A percentile compares a stretch with the other conserved stretches of the same genome.
Conservation (phyloP, 2,113 vertebrate genomes). For the Glaucidium brasilianum region DNA sequence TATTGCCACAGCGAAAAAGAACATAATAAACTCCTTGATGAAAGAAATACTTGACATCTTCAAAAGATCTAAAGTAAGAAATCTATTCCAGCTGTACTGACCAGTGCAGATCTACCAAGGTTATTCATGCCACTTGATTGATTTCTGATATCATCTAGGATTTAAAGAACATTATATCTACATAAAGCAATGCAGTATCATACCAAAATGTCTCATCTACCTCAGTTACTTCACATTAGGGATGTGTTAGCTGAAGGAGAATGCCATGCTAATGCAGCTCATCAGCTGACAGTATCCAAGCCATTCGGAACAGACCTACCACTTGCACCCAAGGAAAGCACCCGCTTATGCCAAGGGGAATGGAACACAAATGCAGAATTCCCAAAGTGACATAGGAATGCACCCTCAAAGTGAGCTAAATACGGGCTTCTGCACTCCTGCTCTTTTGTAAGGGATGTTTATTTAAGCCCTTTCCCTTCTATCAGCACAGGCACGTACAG, state of each 20-base stretch:
- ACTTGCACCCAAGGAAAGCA: background rate
- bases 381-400: background rate
- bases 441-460: background rate
- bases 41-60: background rate
- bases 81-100: background rate
- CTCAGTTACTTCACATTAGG: background rate
- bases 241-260: background rate
- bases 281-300: background rate
- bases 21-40: background rate
- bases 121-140: background rate
- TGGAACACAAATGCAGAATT: background rate
- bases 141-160: background rate
- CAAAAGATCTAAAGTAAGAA: background rate
- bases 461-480: background rate
- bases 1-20: background rate
- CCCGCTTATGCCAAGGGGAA: accelerated
- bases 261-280: background rate
- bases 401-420: background rate
- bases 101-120: background rate
- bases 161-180: background rate
- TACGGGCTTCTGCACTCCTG: background rate
- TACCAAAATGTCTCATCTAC: background rate
- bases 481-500: background rate
- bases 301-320: background rate
- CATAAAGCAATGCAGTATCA: background rate